phyloP scores from a whole-genome alignment of 1,140 invertebrate species.

The Aphaenogaster floridana region DNA sequence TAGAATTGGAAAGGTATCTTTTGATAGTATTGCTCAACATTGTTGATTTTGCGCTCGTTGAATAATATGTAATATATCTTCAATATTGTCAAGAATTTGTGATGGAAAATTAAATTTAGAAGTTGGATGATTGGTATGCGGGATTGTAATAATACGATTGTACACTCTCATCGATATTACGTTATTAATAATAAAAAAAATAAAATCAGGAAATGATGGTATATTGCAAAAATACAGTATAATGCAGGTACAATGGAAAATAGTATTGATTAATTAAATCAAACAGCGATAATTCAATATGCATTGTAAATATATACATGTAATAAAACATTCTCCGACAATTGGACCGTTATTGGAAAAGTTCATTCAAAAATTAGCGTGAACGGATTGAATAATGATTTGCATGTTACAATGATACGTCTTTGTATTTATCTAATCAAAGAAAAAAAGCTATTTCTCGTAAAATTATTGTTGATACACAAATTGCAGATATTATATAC shows the following conservation, averaged over 20 bases:
- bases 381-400: constrained; percentile 4
- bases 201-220: background rate
- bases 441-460: background rate
- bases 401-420: background rate
- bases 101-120: constrained; percentile 53
- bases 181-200: constrained; percentile 57
- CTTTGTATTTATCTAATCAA: constrained; percentile 2
- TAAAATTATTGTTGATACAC: background rate
- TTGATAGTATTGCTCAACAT: constrained; percentile 26
- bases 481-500: background rate
- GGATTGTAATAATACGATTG: constrained; percentile 47
- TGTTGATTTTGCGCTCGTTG: constrained; percentile 23
- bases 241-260: constrained; percentile 27
- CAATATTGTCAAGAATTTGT: constrained; percentile 44
- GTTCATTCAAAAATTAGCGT: constrained; percentile 21
- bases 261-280: constrained; percentile 49
- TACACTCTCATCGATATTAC: constrained; percentile 19
- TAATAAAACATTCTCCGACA: constrained; percentile 16
- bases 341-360: constrained; percentile 32
- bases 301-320: constrained; percentile 19
- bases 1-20: constrained; percentile 7
- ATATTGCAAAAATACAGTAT: constrained; percentile 19
- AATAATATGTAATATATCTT: constrained; percentile 37
- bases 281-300: constrained; percentile 39
- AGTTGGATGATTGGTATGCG: constrained; percentile 24